A percentile compares a stretch with the other conserved stretches of the same genome.
Conservation (phyloP, 2,888 invertebrate species). For the Drosophila quinaria region DNA sequence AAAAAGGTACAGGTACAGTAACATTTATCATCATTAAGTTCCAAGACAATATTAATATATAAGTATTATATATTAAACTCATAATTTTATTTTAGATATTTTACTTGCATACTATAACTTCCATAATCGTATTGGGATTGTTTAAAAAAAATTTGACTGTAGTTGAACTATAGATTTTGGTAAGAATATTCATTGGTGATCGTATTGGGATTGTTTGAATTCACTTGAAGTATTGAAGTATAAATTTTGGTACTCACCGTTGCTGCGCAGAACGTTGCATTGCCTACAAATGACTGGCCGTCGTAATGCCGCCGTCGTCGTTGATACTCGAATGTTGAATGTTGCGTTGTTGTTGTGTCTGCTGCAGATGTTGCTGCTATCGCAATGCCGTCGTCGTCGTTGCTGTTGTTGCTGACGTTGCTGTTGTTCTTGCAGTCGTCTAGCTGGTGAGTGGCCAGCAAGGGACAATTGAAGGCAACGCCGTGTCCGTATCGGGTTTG, state of each 20-base stretch:
- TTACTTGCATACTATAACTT: too few species aligned
- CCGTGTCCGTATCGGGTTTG: constrained; percentile 10
- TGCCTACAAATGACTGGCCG: constrained; percentile 86
- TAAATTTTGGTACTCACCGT: constrained; percentile 81
- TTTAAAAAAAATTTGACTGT: neutral
- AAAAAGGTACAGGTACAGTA: too few species aligned
- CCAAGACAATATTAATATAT: too few species aligned
- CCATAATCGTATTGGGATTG: too few species aligned
- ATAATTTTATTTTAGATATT: too few species aligned
- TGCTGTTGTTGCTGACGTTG: constrained; percentile 7
- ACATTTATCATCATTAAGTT: too few species aligned
- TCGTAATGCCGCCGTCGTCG: constrained; percentile 70
- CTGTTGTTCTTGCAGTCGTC: constrained; percentile 16
- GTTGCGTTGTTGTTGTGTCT: constrained; percentile 39
- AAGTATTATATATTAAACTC: too few species aligned
- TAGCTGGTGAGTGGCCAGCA: constrained; percentile 51
- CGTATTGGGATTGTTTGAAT: too few species aligned
- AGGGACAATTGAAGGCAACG: constrained; percentile 53
- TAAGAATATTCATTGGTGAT: constrained; percentile 32
- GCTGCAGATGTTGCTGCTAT: constrained; percentile 46
- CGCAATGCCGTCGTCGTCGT: constrained; percentile 44
- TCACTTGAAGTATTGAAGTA: neutral
- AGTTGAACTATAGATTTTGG: neutral
- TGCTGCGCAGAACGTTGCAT: constrained; percentile 86
- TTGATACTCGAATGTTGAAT: constrained; percentile 42